These are phyloP conservation scores for Heliconius nattereri DNA, from an alignment of 1,140 invertebrate genomes.

Conservation along the genomic window DNA sequence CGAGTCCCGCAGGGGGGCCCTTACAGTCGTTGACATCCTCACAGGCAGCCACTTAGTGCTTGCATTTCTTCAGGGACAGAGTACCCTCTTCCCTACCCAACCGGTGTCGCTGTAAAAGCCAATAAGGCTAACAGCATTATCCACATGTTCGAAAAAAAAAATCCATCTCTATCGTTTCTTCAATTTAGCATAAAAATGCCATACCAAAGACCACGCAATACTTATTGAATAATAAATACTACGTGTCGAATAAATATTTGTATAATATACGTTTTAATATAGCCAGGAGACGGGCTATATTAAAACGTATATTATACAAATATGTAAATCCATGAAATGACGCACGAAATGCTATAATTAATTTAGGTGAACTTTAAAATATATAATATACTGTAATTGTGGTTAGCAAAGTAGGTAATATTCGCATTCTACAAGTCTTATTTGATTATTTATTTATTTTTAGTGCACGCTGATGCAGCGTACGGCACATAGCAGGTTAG, in stretches of 20 bases:
- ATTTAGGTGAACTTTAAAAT: slow-evolving; percentile 1
- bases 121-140: too few species aligned
- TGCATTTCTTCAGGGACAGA: too few species aligned
- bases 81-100: too few species aligned
- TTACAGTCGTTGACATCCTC: too few species aligned
- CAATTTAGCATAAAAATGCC: neutral
- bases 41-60: too few species aligned
- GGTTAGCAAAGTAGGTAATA: neutral
- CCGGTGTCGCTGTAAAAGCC: too few species aligned
- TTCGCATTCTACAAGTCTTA: neutral
- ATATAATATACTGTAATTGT: slow-evolving; percentile 1
- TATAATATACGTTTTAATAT: slow-evolving; percentile 9
- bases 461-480: too few species aligned
- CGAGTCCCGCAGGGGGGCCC: too few species aligned
- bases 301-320: too few species aligned
- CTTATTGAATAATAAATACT: slow-evolving; percentile 16
- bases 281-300: too few species aligned
- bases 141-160: too few species aligned
- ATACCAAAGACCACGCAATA: neutral
- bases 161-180: neutral
- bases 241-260: slow-evolving; percentile 4
- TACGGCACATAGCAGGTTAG: neutral
- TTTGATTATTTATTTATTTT: neutral
- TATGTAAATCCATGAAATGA: slow-evolving; percentile 24
- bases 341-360: slow-evolving; percentile 10